Evolutionary conservation across 2,888 invertebrate genomes (phyloP).

Genomic region (Caenorhabditis afra): DNA sequence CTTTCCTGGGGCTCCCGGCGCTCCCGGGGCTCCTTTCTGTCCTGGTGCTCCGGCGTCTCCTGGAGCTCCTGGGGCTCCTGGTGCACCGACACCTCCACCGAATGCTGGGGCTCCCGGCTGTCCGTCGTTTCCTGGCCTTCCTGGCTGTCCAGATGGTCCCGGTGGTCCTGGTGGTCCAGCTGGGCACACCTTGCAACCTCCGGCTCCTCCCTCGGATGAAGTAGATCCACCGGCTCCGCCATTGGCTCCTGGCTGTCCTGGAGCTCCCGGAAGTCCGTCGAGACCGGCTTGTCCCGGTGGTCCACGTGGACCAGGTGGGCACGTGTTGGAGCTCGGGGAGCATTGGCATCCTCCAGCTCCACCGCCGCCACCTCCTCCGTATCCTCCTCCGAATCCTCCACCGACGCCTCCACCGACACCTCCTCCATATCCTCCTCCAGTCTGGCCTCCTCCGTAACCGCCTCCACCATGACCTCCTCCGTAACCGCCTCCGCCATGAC

Average conservation of each 20-base stretch:
- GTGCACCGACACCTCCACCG: slow-evolving; percentile 53
- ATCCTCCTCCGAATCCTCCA: slow-evolving; percentile 31
- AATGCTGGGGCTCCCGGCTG: slow-evolving; percentile 57
- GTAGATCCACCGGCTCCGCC: slow-evolving; percentile 49
- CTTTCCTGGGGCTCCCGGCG: slow-evolving; percentile 60
- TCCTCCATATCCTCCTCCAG: slow-evolving; percentile 18
- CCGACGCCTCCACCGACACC: slow-evolving; percentile 37
- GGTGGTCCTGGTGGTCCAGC: slow-evolving; percentile 62
- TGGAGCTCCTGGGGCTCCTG: slow-evolving; percentile 59
- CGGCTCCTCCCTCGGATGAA: slow-evolving; percentile 25
- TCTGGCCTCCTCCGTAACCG: slow-evolving; percentile 36
- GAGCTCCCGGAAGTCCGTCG: slow-evolving; percentile 55
- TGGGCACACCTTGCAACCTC: slow-evolving; percentile 59
- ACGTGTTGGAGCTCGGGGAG: slow-evolving; percentile 45
- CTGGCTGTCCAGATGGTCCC: slow-evolving; percentile 58
- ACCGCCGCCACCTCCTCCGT: slow-evolving; percentile 46
- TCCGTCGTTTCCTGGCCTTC: slow-evolving; percentile 61
- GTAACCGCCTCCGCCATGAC: slow-evolving; percentile 22
- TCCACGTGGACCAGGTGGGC: slow-evolving; percentile 65
- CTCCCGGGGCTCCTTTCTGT: slow-evolving; percentile 49
- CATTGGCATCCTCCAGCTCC: slow-evolving; percentile 50
- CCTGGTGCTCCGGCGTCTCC: slow-evolving; percentile 61
- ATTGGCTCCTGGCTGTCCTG: slow-evolving; percentile 52
- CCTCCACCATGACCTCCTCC: slow-evolving; percentile 12
- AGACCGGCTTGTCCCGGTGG: slow-evolving; percentile 56